Conservation (phyloP, 2,113 vertebrate species). For the Nothobranchius furzeri region DNA sequence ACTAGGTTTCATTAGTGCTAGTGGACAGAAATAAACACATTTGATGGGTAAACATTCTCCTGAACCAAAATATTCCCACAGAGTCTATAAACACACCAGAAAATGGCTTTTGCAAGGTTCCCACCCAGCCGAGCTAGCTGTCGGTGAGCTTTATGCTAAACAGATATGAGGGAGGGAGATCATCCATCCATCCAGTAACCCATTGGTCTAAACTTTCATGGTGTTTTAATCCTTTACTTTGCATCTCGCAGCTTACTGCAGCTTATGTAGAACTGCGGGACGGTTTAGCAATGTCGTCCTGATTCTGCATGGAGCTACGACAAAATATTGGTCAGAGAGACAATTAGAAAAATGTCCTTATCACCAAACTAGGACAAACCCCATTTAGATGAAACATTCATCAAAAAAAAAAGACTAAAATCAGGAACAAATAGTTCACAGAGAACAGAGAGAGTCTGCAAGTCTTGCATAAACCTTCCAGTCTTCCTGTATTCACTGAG, state of each 20-base stretch:
- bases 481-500: too few species aligned
- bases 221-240: constrained; percentile 1
- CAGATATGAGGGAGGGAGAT: too few species aligned
- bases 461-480: too few species aligned
- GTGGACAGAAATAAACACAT: neutral
- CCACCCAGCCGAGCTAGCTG: neutral
- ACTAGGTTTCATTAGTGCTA: neutral
- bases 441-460: too few species aligned
- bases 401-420: too few species aligned
- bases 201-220: neutral
- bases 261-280: neutral
- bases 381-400: too few species aligned
- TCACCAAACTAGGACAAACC: neutral
- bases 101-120: neutral
- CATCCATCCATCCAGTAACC: neutral
- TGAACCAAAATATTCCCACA: too few species aligned
- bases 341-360: too few species aligned
- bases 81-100: neutral
- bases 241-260: neutral
- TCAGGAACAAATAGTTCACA: too few species aligned
- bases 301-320: neutral
- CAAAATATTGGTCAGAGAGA: too few species aligned
- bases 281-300: neutral
- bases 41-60: too few species aligned
- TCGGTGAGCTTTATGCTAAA: neutral